These are phyloP conservation scores for Psettodes erumei DNA, from an alignment of 2,113 vertebrate genomes.

Conservation along the genomic window DNA sequence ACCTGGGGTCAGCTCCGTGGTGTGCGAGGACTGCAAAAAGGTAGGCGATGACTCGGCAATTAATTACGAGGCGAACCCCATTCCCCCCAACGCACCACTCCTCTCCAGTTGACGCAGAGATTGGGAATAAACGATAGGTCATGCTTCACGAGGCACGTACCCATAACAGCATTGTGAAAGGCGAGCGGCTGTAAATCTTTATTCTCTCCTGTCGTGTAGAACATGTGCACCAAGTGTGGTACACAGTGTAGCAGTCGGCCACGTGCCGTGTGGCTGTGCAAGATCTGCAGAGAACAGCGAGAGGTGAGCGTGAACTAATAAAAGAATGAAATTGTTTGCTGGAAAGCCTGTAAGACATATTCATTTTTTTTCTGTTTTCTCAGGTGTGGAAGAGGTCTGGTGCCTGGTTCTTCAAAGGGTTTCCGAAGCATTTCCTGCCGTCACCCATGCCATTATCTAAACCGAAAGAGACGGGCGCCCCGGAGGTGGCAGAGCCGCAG, in stretches of 20 bases:
- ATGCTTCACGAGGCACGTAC: not conserved
- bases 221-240: conserved; percentile 95
- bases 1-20: conserved; percentile 87
- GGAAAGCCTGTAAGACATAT: not conserved
- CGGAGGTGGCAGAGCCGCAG: conserved; percentile 33
- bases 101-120: not conserved
- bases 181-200: conserved; percentile 7
- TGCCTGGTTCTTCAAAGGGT: conserved; percentile 98
- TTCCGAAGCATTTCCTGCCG: conserved; percentile 94
- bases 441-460: conserved; percentile 92
- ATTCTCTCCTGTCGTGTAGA: conserved; percentile 78
- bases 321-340: not conserved
- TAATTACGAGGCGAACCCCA: not conserved
- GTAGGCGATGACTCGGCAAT: conserved; percentile 61
- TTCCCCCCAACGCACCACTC: too few relatives aligned
- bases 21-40: conserved; percentile 99
- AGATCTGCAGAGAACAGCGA: conserved; percentile 96
- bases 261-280: conserved; percentile 94
- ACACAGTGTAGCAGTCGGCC: conserved; percentile 89
- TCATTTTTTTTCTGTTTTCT: conserved; percentile 3
- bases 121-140: conserved; percentile 13
- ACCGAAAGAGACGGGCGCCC: conserved; percentile 67
- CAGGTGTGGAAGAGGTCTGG: conserved; percentile 99
- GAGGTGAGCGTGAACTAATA: conserved; percentile 84
- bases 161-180: conserved; percentile 12